Base-by-base conservation (phyloP, 2,113 vertebrate species). In the Accipiter cooperii region DNA sequence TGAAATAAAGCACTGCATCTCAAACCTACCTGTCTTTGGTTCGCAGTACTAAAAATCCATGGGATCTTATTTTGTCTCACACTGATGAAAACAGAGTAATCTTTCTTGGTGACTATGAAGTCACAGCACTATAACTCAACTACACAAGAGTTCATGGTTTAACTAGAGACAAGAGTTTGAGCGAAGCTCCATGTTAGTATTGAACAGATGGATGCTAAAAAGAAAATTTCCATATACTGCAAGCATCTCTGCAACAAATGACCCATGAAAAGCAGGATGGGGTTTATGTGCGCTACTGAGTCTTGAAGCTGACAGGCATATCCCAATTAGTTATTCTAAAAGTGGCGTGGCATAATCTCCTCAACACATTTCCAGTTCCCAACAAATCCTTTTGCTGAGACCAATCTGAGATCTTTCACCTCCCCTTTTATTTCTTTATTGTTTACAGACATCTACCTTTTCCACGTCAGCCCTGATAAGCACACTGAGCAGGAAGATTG, bases 381-480 rank as follows among this genome's bases (percentile, higher is more conserved):
- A 91, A 40, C 5, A 90, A 95, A 94, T 33, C 33, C 36, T 84
- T 94, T 80, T 46, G 28, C 82, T 65, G 65, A 92, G 75, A 57
- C 38, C 46, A 87, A 0, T 18, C 44, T 34, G 57, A 69, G 54
- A 38, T 76, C 80, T 87, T 89, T 79, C 52, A 73, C 58, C 25
- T 80, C 70, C 31, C 15, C 5, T 90, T 95, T 89, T 79, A 63
- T 52, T 94, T 93, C 87, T 87, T 66, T 34, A 40, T n/a, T 91
- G 88, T 93, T 96, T 96, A 91, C 60, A 95, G 94, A 66, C 70
- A 83, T 40, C 60, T 63, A 51, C 91, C 49, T 96, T 82, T 65
- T 61, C 69, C 83, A 38, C 3, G 8, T 79, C 85, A 82, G 79
- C 76, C 75, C 46, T 28, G 70, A 92, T 90, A 94, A 81, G 70